Evolutionary conservation across 2,797 vertebrate species (phyloP), one percentile per base, ranked within the genome.

Genomic region (Pogonophryne albipinna): DNA sequence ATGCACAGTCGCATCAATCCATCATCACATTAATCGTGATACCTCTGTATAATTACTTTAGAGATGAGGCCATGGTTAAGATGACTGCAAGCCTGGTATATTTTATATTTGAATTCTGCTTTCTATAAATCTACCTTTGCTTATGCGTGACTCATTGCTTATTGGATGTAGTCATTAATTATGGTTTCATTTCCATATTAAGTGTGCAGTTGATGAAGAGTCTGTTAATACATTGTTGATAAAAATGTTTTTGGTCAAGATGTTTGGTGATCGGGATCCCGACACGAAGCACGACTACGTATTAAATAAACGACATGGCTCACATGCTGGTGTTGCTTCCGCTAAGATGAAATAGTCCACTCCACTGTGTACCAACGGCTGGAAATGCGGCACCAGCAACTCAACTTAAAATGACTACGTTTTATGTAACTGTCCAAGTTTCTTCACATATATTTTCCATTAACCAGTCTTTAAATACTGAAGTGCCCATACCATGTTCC

Each of bases 11-110:
- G 60, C 58, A 56, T 79, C 64, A 38, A 49, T 73, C 38, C 47
- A 56, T 78, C 47, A 56, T 78, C 64, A 59, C 46, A 6, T 82
- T 82, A 55, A 58, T 51, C 31, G 53, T 27, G 20, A 64, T 23
- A 34, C 60, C 51, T 42, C 4, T 20, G 10, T 17, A 4, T 71
- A 76, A 82, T 75, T 57, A 69, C 7, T 42, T 56, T 23, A n/a
- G 49, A 60, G 52, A 73, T 8, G 4, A 57, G 38, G 16, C 19
- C 20, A 17, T 1, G 15, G 31, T 3, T 44, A 12, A 65, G 41
- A 31, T 10, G 1, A 53, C 19, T 45, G 10, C 2, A 13, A 45
- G 13, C 20, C 50, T 15, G 13, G n/a, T 52, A 20, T 41, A 20
- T 34, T 15, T 10, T 10, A 50, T 0, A 38, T 27, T 64, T 27